Conservation (phyloP, 2,888 invertebrate genomes). For the Drosophila austrosaltans region DNA sequence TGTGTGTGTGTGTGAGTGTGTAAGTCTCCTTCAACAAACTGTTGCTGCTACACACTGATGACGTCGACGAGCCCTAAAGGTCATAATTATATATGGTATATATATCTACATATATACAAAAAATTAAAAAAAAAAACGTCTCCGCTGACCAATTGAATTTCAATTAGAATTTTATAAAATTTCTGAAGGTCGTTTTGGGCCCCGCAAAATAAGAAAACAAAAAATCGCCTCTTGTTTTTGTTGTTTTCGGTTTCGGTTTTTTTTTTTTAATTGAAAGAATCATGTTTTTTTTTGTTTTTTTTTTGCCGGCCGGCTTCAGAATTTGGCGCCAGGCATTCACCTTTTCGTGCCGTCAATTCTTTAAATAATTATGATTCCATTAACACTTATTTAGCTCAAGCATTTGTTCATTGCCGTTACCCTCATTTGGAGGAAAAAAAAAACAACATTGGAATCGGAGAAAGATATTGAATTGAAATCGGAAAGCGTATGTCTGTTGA, state of each 20-base stretch:
- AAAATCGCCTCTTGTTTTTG: neutral
- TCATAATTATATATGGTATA: conserved; percentile 44
- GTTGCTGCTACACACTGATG: conserved; percentile 61
- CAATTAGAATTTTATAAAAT: conserved; percentile 59
- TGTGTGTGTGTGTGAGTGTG: conserved; percentile 48
- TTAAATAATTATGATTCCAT: conserved; percentile 7
- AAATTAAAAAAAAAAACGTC: conserved; percentile 22
- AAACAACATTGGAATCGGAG: neutral
- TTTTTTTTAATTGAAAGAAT: conserved; percentile 13
- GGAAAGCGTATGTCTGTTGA: too few relatives aligned
- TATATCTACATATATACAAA: neutral
- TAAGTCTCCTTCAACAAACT: conserved; percentile 76
- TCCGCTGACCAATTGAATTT: conserved; percentile 54
- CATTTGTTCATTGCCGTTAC: neutral
- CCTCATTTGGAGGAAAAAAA: neutral
- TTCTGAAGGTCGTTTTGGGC: conserved; percentile 42
- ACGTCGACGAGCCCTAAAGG: conserved; percentile 60
- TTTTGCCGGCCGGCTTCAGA: conserved; percentile 22
- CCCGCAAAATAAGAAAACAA: neutral
- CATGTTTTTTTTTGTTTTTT: neutral
- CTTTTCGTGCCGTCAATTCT: conserved; percentile 10
- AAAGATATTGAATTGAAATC: neutral
- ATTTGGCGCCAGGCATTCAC: conserved; percentile 11
- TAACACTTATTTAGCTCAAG: neutral
- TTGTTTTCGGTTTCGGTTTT: neutral